Base-by-base conservation (phyloP, 2,888 invertebrate species). In the Pheosia gnoma region DNA sequence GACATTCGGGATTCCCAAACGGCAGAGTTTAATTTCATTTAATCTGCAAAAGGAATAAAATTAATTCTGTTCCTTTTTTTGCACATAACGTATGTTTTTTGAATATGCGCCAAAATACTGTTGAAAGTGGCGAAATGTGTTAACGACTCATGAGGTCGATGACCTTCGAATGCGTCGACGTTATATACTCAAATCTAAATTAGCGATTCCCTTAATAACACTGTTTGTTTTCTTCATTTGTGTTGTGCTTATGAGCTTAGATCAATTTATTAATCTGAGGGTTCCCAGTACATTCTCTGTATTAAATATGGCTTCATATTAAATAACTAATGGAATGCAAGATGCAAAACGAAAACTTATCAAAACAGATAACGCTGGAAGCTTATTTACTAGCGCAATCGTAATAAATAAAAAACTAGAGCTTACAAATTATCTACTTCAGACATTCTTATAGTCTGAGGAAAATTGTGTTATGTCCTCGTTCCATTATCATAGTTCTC, bases 21-120 rank as follows among this genome's bases (percentile, higher is more conserved):
- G 59, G 55, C 62, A 58, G 45, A 61, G 65, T 65, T 75, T 69
- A 66, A 68, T 60, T 45, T 61, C 58, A 70, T 71, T 72, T 74
- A 66, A 70, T 66, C 83, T 80, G 66, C 68, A 79, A 84, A 84
- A 81, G 82, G 83, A 75, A 72, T 77, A 78, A 77, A 78, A 77
- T 65, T 65, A 65, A 67, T 65, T 61, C 68, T 58, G 66, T 68
- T 59, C 58, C 59, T 60, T 47, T 59, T 39, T 63, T 58, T 10
- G 58, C 54, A 60, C 10, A 38, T 47, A 25, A 6, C 13, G 13
- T 41, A 39, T 25, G 11, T 71, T 63, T 59, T 77, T 87, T 88
- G 89, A 86, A 78, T 76, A 76, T 65, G 64, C 60, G 88, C 89
- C 89, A 89, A 85, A 82, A 74, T 78, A 66, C 75, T 67, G 58